These are phyloP conservation scores for Opisthocomus hoazin DNA, from an alignment of 2,113 vertebrate species.

Conservation along the genomic window DNA sequence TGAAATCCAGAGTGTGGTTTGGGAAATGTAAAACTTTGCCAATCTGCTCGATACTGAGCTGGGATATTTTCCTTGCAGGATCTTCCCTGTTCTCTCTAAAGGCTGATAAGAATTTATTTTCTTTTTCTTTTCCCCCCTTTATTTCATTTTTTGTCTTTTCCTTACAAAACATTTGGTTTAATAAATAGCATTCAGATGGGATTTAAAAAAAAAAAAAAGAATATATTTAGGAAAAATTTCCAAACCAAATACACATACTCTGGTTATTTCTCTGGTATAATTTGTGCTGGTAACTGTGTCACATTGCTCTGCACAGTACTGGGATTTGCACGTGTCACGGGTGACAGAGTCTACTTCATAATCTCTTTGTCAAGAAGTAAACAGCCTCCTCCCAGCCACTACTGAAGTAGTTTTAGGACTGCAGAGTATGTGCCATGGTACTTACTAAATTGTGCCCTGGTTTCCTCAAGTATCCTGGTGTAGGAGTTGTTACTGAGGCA, in stretches of 20 bases:
- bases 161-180: background rate
- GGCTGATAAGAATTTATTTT: background rate
- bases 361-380: background rate
- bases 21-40: background rate
- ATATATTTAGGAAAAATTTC: background rate
- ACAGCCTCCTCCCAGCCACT: background rate
- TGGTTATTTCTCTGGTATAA: background rate
- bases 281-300: background rate
- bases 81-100: background rate
- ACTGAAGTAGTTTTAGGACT: background rate
- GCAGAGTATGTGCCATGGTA: background rate
- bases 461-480: conserved; percentile 1
- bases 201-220: background rate
- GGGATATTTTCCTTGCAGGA: background rate
- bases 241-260: background rate
- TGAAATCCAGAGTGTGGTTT: background rate
- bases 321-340: background rate
- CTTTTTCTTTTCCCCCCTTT: too few species aligned
- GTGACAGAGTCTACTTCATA: background rate
- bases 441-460: conserved; percentile 26
- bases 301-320: background rate
- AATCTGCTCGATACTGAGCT: background rate
- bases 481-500: conserved; percentile 33
- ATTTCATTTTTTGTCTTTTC: background rate
- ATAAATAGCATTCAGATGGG: background rate